Percentiles rank a stretch among this genome's conserved stretches.
phyloP scores from a whole-genome alignment of 2,797 vertebrate genomes.

The Otolemur crassicaudatus region DNA sequence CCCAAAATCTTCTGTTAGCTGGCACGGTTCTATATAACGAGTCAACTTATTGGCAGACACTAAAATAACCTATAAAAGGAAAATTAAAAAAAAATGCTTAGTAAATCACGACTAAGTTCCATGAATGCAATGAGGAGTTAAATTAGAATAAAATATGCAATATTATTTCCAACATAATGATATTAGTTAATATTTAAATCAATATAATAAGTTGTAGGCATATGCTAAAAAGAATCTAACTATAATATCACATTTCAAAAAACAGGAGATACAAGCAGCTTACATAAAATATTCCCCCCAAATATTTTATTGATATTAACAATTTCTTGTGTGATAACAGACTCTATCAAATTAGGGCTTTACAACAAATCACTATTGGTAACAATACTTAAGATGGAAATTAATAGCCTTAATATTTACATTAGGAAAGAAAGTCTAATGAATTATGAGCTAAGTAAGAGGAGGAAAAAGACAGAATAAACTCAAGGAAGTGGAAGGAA shows the following conservation, averaged over 20 bases:
- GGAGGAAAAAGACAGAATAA: neutral
- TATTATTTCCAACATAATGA: neutral
- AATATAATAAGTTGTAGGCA: slow-evolving; percentile 44
- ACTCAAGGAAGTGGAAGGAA: neutral
- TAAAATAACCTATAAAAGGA: slow-evolving; percentile 94
- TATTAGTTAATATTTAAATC: slow-evolving; percentile 36
- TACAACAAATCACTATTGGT: neutral
- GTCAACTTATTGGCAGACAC: slow-evolving; percentile 99
- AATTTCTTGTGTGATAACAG: neutral
- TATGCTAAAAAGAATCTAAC: slow-evolving; percentile 13
- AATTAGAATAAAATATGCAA: slow-evolving; percentile 20
- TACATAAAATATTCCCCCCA: neutral
- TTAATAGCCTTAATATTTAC: neutral
- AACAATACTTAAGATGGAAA: neutral
- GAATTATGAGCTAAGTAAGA: neutral
- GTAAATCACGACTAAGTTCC: neutral
- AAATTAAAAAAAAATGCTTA: slow-evolving; percentile 29
- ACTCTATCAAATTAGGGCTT: neutral
- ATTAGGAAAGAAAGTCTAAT: neutral
- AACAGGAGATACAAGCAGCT: neutral
- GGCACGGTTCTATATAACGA: slow-evolving; percentile 97
- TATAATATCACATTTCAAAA: neutral
- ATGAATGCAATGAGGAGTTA: neutral
- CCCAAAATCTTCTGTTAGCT: slow-evolving; percentile 98
- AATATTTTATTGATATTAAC: slow-evolving; percentile 20